Conservation (phyloP, 2,113 vertebrate species). For the Plestiodon gilberti region DNA sequence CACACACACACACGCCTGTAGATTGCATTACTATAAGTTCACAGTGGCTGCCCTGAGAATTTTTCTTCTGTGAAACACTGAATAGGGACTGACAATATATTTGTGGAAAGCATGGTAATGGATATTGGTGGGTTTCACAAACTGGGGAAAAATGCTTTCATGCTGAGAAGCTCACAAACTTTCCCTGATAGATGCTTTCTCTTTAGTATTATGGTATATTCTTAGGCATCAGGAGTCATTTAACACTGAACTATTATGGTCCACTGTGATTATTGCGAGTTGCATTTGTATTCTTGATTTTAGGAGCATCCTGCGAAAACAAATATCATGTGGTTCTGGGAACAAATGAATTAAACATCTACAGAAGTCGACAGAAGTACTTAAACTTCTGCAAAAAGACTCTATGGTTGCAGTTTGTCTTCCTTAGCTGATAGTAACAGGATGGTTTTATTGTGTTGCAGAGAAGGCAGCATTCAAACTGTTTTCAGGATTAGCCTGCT, state of each 20-base stretch:
- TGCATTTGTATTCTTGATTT: constrained; percentile 49
- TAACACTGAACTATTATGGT: constrained; percentile 57
- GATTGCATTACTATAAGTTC: constrained; percentile 67
- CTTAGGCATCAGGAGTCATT: neutral
- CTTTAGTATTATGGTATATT: neutral
- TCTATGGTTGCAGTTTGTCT: constrained; percentile 16
- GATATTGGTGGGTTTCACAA: constrained; percentile 26
- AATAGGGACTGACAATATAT: constrained; percentile 40
- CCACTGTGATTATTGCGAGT: constrained; percentile 1
- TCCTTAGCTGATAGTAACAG: constrained; percentile 18
- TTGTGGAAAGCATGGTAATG: constrained; percentile 32
- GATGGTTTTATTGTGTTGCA: constrained; percentile 45
- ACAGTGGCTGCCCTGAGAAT: constrained; percentile 58
- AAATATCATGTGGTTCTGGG: constrained; percentile 14
- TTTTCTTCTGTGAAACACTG: constrained; percentile 55
- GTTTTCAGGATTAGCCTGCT: constrained; percentile 48
- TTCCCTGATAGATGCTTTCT: constrained; percentile 33
- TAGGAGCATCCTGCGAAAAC: constrained; percentile 34
- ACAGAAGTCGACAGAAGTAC: constrained; percentile 20
- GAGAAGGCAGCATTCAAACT: constrained; percentile 42
- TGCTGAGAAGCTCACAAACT: constrained; percentile 35
- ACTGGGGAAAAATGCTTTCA: neutral
- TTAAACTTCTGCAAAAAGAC: constrained; percentile 43
- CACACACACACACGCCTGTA: constrained; percentile 49
- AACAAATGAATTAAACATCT: constrained; percentile 36